Evolutionary conservation across 2,113 vertebrate genomes (phyloP).

Genomic region (Oxyruncus cristatus): DNA sequence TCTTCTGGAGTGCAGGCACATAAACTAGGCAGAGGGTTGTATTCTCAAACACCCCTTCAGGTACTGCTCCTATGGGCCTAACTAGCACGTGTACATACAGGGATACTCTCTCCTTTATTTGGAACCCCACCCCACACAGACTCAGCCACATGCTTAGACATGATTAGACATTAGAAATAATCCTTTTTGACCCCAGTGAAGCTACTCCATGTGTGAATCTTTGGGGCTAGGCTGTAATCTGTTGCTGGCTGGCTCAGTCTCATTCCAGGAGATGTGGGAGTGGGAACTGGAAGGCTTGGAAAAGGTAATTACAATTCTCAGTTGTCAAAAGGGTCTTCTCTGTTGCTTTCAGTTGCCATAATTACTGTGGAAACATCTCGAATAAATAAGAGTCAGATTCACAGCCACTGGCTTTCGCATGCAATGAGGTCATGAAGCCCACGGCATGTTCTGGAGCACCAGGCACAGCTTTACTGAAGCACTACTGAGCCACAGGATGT

Average conservation of each 20-base stretch:
- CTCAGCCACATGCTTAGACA: background rate
- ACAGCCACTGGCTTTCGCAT: background rate
- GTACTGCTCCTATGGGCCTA: background rate
- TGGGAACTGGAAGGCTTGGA: background rate
- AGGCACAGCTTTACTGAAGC: background rate
- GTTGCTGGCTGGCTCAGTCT: background rate
- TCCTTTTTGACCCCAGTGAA: background rate
- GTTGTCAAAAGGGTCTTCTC: background rate
- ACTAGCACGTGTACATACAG: no score
- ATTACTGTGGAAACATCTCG: background rate
- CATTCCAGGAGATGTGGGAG: background rate
- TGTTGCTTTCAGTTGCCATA: background rate
- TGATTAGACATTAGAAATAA: background rate
- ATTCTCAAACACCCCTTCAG: background rate
- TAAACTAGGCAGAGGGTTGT: background rate
- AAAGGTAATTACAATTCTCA: background rate
- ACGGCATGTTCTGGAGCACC: accelerated
- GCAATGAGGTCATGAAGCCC: background rate
- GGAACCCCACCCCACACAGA: background rate
- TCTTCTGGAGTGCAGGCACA: background rate
- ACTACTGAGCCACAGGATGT: background rate
- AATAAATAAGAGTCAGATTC: background rate
- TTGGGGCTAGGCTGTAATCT: background rate
- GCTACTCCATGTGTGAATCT: background rate
- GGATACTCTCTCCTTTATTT: background rate